Conservation (phyloP, 2,797 vertebrate genomes). For the Aythya fuligula region DNA sequence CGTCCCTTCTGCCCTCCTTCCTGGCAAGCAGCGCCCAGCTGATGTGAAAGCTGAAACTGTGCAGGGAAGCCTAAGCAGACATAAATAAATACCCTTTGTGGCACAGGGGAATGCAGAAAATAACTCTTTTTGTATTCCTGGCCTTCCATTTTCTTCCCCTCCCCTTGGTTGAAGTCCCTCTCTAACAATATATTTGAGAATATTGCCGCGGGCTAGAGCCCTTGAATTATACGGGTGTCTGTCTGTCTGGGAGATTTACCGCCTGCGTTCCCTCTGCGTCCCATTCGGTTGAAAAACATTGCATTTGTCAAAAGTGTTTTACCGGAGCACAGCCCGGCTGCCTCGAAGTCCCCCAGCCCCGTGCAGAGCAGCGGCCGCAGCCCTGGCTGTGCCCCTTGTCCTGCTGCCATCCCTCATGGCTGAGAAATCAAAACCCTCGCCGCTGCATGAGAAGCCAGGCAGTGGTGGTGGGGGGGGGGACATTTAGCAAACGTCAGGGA, state of each 20-base stretch:
- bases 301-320: neutral
- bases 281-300: neutral
- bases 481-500: neutral
- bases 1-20: neutral
- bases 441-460: neutral
- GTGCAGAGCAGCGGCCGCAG: neutral
- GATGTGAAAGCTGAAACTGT: rapidly evolving
- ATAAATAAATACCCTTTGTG: neutral
- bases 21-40: neutral
- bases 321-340: neutral
- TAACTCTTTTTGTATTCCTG: neutral
- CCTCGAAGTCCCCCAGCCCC: neutral
- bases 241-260: slow-evolving; percentile 2
- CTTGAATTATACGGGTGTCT: neutral
- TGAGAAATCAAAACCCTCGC: neutral
- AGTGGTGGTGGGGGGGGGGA: neutral
- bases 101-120: neutral
- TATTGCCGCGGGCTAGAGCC: neutral
- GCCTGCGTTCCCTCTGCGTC: slow-evolving; percentile 10
- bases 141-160: neutral
- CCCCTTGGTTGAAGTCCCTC: neutral
- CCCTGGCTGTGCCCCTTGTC: rapidly evolving
- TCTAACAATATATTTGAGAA: slow-evolving; percentile 1
- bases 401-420: neutral
- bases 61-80: neutral